A percentile compares a stretch with the other conserved stretches of the same genome.
These are phyloP conservation scores for Ctenochaetus hawaiiensis DNA, from an alignment of 2,797 vertebrate genomes.

Conservation along the genomic window DNA sequence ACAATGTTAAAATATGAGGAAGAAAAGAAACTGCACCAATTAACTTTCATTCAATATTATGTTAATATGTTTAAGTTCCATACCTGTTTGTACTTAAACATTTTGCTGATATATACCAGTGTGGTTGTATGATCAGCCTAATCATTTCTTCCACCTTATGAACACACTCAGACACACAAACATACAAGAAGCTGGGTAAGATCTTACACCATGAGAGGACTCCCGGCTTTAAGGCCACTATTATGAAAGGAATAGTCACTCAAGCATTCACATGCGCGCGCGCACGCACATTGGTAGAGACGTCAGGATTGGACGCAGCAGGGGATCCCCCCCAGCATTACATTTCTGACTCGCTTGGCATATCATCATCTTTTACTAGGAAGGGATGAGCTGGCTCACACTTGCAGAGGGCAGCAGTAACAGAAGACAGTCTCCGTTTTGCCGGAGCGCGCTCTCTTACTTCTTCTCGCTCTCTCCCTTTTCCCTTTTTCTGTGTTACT, in stretches of 20 bases:
- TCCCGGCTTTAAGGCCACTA: no score
- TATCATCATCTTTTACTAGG: slow-evolving; percentile 70
- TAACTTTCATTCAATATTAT: background rate
- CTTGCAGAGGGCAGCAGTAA: slow-evolving; percentile 57
- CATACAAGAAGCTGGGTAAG: background rate
- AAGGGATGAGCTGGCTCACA: slow-evolving; percentile 71
- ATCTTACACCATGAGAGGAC: no score
- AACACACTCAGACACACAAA: slow-evolving; percentile 5
- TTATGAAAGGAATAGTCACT: background rate
- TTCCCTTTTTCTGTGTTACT: background rate
- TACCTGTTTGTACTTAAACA: no score
- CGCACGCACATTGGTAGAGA: slow-evolving; percentile 51
- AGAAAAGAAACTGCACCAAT: background rate
- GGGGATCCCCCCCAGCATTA: slow-evolving; percentile 73
- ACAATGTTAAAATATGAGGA: background rate
- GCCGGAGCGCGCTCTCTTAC: slow-evolving; percentile 25
- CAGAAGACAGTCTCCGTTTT: slow-evolving; percentile 45
- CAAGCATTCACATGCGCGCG: background rate
- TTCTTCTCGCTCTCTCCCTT: background rate
- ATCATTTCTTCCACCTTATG: background rate
- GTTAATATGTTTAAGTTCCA: no score
- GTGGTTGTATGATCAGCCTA: background rate
- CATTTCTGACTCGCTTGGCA: slow-evolving; percentile 73
- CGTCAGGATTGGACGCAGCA: slow-evolving; percentile 82
- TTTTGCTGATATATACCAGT: background rate